These are phyloP conservation scores for Buathra laborator DNA, from an alignment of 2,888 invertebrate species.

Conservation along the genomic window DNA sequence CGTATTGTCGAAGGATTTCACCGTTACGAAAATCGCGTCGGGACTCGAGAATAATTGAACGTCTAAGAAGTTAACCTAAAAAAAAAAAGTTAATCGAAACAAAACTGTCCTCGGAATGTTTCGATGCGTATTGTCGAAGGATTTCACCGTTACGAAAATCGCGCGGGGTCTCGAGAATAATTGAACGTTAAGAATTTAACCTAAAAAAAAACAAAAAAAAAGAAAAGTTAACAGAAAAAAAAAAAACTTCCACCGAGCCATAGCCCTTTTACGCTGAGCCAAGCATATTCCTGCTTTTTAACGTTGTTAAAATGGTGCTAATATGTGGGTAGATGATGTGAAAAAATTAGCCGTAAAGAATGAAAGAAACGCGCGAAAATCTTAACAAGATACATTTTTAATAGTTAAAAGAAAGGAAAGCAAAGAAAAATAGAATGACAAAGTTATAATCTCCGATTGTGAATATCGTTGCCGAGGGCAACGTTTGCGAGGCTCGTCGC, in stretches of 20 bases:
- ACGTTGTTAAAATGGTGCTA: constrained; percentile 78
- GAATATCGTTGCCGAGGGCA: constrained; percentile 19
- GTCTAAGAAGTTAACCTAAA: constrained; percentile 42
- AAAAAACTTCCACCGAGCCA: constrained; percentile 60
- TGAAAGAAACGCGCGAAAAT: constrained; percentile 12
- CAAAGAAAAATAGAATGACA: constrained; percentile 4
- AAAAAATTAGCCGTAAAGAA: constrained; percentile 51
- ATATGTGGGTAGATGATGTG: constrained; percentile 73
- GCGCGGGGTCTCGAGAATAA: constrained; percentile 40
- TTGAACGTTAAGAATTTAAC: constrained; percentile 35
- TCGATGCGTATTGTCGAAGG: constrained; percentile 9
- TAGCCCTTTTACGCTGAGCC: constrained; percentile 61
- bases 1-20: constrained; percentile 24
- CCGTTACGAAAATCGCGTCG: neutral
- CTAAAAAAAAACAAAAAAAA: constrained; percentile 41
- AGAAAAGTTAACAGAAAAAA: constrained; percentile 30
- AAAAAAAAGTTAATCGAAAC: constrained; percentile 26
- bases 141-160: constrained; percentile 18
- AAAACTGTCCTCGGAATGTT: constrained; percentile 4
- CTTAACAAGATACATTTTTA: neutral
- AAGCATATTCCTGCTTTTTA: constrained; percentile 68
- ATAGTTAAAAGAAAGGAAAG: constrained; percentile 20
- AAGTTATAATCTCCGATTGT: constrained; percentile 15
- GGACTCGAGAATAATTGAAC: constrained; percentile 48
- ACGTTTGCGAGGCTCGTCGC: neutral